Percentiles rank a stretch among this genome's conserved stretches.
These are phyloP conservation scores for Ectemnius continuus DNA, from an alignment of 2,888 invertebrate species.

Conservation along the genomic window DNA sequence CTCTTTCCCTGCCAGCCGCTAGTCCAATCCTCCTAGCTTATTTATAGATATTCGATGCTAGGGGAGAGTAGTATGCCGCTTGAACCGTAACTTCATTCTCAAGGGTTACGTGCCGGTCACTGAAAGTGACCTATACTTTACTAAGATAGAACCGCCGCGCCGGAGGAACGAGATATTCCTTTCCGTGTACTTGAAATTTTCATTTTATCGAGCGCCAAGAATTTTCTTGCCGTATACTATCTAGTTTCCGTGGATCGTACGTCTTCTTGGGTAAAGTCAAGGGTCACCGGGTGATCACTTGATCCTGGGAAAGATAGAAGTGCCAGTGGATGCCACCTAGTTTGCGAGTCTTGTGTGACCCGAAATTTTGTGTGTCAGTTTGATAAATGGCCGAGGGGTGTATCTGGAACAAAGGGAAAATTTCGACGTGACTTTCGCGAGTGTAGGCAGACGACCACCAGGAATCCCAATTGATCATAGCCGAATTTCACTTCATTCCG, in stretches of 20 bases:
- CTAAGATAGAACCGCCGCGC: too few relatives aligned
- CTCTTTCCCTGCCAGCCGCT: neutral
- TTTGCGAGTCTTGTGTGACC: neutral
- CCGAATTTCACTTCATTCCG: constrained; percentile 63
- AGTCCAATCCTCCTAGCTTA: neutral
- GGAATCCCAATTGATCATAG: constrained; percentile 55
- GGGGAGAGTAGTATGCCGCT: neutral
- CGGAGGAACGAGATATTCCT: too few relatives aligned
- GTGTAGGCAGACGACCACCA: constrained; percentile 14
- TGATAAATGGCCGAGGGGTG: constrained; percentile 31
- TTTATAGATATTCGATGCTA: constrained; percentile 19
- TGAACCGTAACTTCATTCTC: neutral
- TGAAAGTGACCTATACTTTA: too few relatives aligned
- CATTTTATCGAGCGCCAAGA: too few relatives aligned
- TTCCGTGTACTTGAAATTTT: too few relatives aligned
- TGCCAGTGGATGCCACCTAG: too few relatives aligned
- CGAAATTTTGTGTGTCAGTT: neutral
- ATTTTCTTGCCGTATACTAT: too few relatives aligned
- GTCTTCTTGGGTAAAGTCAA: too few relatives aligned
- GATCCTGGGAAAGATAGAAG: too few relatives aligned
- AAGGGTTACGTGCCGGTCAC: too few relatives aligned
- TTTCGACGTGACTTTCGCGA: constrained; percentile 36
- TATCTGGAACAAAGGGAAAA: constrained; percentile 53
- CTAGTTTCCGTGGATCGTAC: too few relatives aligned
- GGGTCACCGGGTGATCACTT: too few relatives aligned